phyloP scores from a whole-genome alignment of 1,140 invertebrate genomes.

The Drosophila jambulina region DNA sequence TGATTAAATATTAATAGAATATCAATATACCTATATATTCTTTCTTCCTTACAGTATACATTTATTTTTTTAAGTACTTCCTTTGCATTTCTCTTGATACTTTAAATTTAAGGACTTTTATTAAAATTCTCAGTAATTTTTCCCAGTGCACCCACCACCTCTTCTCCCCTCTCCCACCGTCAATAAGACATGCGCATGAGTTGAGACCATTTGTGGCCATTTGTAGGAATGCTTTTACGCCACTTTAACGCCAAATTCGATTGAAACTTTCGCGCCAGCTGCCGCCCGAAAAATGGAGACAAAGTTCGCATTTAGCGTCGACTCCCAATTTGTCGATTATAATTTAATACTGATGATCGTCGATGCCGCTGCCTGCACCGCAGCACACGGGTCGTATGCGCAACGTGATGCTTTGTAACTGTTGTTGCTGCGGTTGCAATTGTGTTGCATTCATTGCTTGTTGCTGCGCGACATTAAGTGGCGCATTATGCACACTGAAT shows the following conservation, averaged over 20 bases:
- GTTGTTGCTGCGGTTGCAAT: constrained; percentile 15
- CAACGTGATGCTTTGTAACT: constrained; percentile 32
- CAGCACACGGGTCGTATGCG: constrained; percentile 27
- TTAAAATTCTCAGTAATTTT: background rate
- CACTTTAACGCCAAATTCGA: constrained; percentile 53
- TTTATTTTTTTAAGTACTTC: background rate
- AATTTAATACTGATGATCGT: constrained; percentile 37
- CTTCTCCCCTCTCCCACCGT: background rate
- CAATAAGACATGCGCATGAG: constrained; percentile 53
- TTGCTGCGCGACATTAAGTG: constrained; percentile 61
- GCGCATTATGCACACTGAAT: constrained; percentile 63
- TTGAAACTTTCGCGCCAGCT: constrained; percentile 49
- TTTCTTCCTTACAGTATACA: background rate
- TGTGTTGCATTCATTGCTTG: constrained; percentile 55
- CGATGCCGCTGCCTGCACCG: constrained; percentile 1
- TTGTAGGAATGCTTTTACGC: constrained; percentile 58
- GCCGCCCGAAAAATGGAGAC: constrained; percentile 11
- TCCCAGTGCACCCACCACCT: background rate
- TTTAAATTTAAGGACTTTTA: background rate
- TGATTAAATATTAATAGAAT: too few relatives aligned
- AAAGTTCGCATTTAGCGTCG: constrained; percentile 13
- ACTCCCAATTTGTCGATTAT: constrained; percentile 35
- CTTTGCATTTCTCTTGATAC: background rate
- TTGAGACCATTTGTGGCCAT: constrained; percentile 52
- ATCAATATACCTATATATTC: too few relatives aligned